Conservation (phyloP, 1,140 invertebrate genomes). For the Nymphalis io region DNA sequence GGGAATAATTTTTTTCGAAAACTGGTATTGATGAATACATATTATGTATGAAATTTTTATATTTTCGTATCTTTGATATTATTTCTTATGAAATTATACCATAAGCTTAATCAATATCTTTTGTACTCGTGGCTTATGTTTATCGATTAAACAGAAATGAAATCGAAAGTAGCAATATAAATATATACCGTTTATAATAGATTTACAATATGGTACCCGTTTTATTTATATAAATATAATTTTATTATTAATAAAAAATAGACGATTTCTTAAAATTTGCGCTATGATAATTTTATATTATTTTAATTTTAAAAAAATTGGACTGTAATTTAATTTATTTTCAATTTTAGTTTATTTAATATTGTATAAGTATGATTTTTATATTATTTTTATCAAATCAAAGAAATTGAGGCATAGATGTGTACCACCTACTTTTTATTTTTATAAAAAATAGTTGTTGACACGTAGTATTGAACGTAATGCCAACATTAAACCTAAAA, state of each 20-base stretch:
- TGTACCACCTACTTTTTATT: too few relatives aligned
- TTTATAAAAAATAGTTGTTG: not conserved
- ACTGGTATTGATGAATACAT: conserved; percentile 78
- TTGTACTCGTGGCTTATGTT: not conserved
- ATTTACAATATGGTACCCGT: too few relatives aligned
- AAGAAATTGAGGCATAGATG: too few relatives aligned
- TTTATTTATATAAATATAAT: too few relatives aligned
- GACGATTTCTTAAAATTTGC: too few relatives aligned
- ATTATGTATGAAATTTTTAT: conserved; percentile 1
- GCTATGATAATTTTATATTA: too few relatives aligned
- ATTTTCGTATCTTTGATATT: not conserved
- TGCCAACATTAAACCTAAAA: conserved; percentile 22
- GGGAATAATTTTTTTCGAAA: conserved; percentile 85
- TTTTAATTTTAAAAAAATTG: too few relatives aligned
- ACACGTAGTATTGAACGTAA: conserved; percentile 26
- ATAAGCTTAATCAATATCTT: not conserved
- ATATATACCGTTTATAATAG: not conserved
- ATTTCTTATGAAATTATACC: not conserved
- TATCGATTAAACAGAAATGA: conserved; percentile 8
- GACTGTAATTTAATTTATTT: too few relatives aligned
- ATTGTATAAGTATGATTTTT: not conserved
- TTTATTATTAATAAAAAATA: too few relatives aligned
- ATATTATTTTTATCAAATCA: not conserved
- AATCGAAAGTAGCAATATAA: not conserved
- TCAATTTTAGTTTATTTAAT: too few relatives aligned